phyloP scores from a whole-genome alignment of 2,113 vertebrate species.

The Rhinolophus ferrumequinum region DNA sequence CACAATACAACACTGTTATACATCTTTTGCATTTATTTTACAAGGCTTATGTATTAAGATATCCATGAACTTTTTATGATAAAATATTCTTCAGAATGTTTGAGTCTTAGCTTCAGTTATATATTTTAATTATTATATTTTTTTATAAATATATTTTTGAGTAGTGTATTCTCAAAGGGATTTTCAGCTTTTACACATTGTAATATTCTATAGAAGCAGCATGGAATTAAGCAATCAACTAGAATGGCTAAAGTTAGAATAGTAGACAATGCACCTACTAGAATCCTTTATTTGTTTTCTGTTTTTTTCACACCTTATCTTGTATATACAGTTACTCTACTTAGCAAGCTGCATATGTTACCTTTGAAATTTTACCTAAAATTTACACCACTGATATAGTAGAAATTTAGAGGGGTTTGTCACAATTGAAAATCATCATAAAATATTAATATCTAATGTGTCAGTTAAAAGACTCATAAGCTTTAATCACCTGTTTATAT shows the following conservation, averaged over 20 bases:
- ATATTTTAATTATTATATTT: neutral
- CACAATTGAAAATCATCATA: neutral
- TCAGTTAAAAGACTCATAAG: neutral
- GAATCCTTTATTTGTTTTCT: neutral
- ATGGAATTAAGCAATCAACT: neutral
- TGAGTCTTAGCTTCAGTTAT: neutral
- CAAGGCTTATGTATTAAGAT: neutral
- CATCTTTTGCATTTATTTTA: neutral
- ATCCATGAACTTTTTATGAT: neutral
- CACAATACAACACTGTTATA: neutral
- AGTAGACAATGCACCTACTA: neutral
- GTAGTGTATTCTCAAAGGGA: neutral
- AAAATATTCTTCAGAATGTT: neutral
- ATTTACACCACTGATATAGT: neutral
- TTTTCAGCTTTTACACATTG: neutral
- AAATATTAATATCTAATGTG: neutral
- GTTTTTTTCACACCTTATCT: neutral
- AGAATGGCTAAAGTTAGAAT: neutral
- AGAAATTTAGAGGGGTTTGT: neutral
- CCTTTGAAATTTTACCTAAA: neutral
- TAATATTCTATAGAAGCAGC: neutral
- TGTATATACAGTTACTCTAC: neutral
- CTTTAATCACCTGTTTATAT: neutral
- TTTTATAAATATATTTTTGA: neutral
- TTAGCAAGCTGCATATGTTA: neutral